Conservation (phyloP, 2,797 vertebrate genomes). For the Pyrocephalus nanus region DNA sequence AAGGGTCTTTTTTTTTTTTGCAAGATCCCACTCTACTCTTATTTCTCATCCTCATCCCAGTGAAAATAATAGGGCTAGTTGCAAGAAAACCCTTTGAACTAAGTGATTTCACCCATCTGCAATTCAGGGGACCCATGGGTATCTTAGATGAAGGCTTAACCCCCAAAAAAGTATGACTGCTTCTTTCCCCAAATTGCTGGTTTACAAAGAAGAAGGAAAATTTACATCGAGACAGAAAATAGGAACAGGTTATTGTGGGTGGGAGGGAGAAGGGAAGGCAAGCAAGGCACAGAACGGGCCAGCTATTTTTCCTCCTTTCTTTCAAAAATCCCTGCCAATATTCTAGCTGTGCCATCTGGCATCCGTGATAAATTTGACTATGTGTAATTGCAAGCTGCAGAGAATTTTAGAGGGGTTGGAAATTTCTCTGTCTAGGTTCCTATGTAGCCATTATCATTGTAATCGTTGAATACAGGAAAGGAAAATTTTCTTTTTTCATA, state of each 20-base stretch:
- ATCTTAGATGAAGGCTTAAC: neutral
- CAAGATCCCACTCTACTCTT: neutral
- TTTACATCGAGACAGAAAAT: neutral
- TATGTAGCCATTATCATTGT: slow-evolving; percentile 40
- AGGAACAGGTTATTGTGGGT: slow-evolving; percentile 29
- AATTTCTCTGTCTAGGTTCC: slow-evolving; percentile 56
- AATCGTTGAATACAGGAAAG: slow-evolving; percentile 47
- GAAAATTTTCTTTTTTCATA: slow-evolving; percentile 15
- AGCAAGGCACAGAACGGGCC: slow-evolving; percentile 8
- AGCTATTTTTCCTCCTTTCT: slow-evolving; percentile 64
- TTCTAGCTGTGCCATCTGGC: slow-evolving; percentile 61
- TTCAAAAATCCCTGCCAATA: slow-evolving; percentile 53
- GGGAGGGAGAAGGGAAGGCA: slow-evolving; percentile 38
- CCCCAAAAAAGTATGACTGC: neutral
- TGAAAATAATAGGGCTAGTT: neutral
- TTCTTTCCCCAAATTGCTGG: neutral
- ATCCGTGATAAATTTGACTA: slow-evolving; percentile 60
- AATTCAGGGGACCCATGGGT: neutral
- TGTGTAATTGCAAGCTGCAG: slow-evolving; percentile 64
- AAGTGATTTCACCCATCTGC: neutral
- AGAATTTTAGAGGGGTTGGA: slow-evolving; percentile 63
- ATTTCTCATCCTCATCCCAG: neutral
- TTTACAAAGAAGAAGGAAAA: slow-evolving; percentile 1
- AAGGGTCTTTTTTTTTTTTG: neutral
- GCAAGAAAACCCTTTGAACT: neutral